Evolutionary conservation across 2,113 vertebrate species (phyloP).

Genomic region (Tragelaphus imberbis): DNA sequence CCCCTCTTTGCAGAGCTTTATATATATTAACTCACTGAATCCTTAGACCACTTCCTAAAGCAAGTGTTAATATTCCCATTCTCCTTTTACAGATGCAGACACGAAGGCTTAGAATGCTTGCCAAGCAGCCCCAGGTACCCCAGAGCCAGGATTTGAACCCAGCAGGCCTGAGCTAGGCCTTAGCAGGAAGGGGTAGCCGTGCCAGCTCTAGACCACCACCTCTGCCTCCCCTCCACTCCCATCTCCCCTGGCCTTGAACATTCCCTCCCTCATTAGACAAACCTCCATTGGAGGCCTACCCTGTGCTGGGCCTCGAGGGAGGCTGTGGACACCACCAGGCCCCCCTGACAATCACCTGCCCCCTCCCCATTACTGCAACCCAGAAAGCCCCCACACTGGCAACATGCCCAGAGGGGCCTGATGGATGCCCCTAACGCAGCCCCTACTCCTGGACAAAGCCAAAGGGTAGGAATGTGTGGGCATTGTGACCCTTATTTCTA

Average conservation of each 20-base stretch:
- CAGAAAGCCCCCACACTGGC: neutral
- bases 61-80: neutral
- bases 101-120: rapidly evolving
- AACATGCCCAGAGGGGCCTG: neutral
- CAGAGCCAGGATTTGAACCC: neutral
- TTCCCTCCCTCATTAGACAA: neutral
- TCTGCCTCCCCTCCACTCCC: neutral
- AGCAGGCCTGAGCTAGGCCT: neutral
- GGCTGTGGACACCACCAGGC: neutral
- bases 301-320: neutral
- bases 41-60: neutral
- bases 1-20: neutral
- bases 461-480: rapidly evolving
- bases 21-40: rapidly evolving
- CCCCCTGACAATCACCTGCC: neutral
- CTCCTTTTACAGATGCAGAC: neutral
- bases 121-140: neutral
- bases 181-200: neutral
- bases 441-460: neutral
- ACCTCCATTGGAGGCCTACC: neutral
- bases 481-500: rapidly evolving
- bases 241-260: neutral
- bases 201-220: neutral
- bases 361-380: neutral
- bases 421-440: neutral